Percentiles rank a stretch among this genome's conserved stretches.
Conservation (phyloP, 2,888 invertebrate genomes). For the Torymus auratus region DNA sequence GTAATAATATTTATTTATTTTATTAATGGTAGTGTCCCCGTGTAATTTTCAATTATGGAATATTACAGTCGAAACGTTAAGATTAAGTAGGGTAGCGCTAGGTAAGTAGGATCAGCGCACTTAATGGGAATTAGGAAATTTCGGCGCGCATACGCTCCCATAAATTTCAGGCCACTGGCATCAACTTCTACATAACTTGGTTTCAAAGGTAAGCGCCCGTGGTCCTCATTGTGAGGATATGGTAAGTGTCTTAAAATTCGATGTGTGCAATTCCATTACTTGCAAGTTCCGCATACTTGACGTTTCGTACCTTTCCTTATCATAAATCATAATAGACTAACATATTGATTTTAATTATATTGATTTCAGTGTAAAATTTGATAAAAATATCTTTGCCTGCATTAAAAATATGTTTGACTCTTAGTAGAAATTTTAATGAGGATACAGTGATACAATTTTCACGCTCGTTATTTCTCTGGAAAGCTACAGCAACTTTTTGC, state of each 20-base stretch:
- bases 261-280: background rate
- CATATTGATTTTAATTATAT: no score
- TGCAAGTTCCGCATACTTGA: background rate
- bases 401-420: no score
- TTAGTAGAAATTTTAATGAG: no score
- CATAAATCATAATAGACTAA: no score
- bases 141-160: constrained; percentile 15
- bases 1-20: background rate
- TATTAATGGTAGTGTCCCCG: background rate
- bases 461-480: no score
- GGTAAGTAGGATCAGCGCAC: constrained; percentile 31
- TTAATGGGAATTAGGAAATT: constrained; percentile 36
- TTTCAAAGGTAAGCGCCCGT: background rate
- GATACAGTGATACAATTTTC: no score
- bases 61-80: constrained; percentile 5
- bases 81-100: background rate
- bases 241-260: constrained; percentile 7
- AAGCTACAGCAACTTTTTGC: no score
- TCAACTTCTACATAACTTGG: constrained; percentile 25
- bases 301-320: no score
- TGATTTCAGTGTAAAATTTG: no score
- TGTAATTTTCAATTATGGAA: no score
- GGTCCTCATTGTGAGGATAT: background rate
- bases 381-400: no score
- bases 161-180: constrained; percentile 28